Evolutionary conservation across 2,888 invertebrate genomes (phyloP).

Genomic region (Pseudanteris insignis): DNA sequence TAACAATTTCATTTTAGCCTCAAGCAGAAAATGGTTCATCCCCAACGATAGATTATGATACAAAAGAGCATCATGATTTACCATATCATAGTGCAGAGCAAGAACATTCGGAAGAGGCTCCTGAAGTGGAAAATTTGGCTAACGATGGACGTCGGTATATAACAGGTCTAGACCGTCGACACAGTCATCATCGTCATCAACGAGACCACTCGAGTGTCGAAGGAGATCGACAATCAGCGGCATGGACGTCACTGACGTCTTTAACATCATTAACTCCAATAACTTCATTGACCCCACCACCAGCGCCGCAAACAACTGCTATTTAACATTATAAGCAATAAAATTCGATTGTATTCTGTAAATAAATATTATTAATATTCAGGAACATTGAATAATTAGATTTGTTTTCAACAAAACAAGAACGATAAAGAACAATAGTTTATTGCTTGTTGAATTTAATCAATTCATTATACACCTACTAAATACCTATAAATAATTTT

Average conservation of each 20-base stretch:
- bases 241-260: constrained; percentile 44
- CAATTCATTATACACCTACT: no score
- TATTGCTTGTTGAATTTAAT: no score
- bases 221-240: constrained; percentile 34
- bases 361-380: no score
- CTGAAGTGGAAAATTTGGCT: constrained; percentile 33
- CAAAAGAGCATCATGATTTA: constrained; percentile 56
- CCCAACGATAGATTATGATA: constrained; percentile 48
- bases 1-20: constrained; percentile 20
- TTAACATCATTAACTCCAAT: constrained; percentile 49
- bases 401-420: no score
- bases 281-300: constrained; percentile 61
- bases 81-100: constrained; percentile 46
- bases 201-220: constrained; percentile 30
- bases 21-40: constrained; percentile 43
- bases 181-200: constrained; percentile 50
- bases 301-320: constrained; percentile 61
- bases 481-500: no score
- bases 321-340: constrained; percentile 57
- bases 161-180: constrained; percentile 52
- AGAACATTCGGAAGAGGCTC: constrained; percentile 43
- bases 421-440: no score
- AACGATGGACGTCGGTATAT: constrained; percentile 57
- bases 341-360: no score
- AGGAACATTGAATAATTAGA: no score